Evolutionary conservation across 2,797 vertebrate species (phyloP).

Genomic region (Melopsittacus undulatus): DNA sequence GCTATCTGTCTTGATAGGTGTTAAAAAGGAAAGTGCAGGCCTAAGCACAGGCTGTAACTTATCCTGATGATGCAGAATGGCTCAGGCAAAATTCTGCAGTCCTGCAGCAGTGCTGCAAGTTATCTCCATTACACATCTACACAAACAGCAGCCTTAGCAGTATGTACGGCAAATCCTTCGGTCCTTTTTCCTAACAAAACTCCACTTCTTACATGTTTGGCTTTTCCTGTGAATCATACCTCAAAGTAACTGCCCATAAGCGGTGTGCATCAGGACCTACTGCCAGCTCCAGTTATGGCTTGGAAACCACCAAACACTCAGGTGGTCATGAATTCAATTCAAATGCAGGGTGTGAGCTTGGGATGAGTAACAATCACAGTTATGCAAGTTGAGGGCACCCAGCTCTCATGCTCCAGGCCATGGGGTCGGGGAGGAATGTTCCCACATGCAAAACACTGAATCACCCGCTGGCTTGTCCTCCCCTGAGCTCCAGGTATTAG

Average conservation of each 20-base stretch:
- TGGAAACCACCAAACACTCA: neutral
- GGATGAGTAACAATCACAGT: neutral
- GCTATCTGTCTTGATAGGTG: neutral
- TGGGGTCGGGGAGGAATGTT: neutral
- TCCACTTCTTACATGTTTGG: rapidly evolving
- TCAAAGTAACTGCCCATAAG: neutral
- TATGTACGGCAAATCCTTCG: neutral
- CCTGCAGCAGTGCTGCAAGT: neutral
- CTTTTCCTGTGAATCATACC: neutral
- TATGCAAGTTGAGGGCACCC: neutral
- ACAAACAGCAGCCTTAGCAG: rapidly evolving
- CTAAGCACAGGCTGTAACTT: slow-evolving; percentile 1
- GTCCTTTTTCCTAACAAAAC: neutral
- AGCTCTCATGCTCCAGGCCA: neutral
- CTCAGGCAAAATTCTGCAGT: neutral
- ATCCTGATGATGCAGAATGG: neutral
- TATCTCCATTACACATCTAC: neutral
- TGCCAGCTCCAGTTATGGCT: neutral
- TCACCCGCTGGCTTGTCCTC: neutral
- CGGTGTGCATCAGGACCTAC: neutral
- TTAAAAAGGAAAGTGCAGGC: neutral
- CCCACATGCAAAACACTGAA: slow-evolving; percentile 15
- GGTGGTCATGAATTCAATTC: neutral
- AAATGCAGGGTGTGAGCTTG: rapidly evolving
- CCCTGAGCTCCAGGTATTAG: slow-evolving; percentile 1